A percentile compares a stretch with the other conserved stretches of the same genome.
phyloP scores from a whole-genome alignment of 2,797 vertebrate genomes.

The Cheirogaleus major region DNA sequence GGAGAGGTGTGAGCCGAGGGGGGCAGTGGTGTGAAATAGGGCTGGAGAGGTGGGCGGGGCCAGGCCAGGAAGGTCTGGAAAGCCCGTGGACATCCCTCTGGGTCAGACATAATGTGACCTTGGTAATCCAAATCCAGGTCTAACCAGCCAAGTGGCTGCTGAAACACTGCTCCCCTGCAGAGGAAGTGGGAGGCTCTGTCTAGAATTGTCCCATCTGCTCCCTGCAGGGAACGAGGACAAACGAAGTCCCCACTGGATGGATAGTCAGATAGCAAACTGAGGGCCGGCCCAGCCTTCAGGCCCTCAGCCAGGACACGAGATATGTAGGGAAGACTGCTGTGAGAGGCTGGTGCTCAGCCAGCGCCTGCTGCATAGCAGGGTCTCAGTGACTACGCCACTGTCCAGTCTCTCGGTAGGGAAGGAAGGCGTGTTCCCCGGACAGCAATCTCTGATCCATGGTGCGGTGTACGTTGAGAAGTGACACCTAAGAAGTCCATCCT shows the following conservation, averaged over 20 bases:
- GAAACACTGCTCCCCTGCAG: neutral
- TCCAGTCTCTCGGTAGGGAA: neutral
- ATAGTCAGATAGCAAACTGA: neutral
- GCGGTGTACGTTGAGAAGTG: rapidly evolving
- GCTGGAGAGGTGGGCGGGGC: neutral
- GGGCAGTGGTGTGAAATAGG: neutral
- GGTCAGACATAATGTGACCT: neutral
- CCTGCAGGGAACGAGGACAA: neutral
- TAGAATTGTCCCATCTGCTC: neutral
- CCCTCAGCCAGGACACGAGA: no score
- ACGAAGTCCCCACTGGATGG: neutral
- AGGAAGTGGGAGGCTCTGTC: neutral
- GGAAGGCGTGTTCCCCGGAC: neutral
- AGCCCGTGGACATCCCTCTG: neutral
- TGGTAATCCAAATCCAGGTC: neutral
- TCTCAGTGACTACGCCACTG: neutral
- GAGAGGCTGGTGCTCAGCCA: neutral
- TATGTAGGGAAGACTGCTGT: neutral
- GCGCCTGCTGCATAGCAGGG: neutral
- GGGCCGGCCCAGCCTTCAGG: neutral
- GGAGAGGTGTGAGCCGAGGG: neutral
- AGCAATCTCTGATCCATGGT: neutral
- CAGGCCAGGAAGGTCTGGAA: neutral
- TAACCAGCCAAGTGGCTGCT: neutral
- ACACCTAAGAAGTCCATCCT: neutral